Percentiles rank a stretch among this genome's conserved stretches.
Evolutionary conservation across 1,140 invertebrate species (phyloP).

Genomic region (Drosophila ambigua): DNA sequence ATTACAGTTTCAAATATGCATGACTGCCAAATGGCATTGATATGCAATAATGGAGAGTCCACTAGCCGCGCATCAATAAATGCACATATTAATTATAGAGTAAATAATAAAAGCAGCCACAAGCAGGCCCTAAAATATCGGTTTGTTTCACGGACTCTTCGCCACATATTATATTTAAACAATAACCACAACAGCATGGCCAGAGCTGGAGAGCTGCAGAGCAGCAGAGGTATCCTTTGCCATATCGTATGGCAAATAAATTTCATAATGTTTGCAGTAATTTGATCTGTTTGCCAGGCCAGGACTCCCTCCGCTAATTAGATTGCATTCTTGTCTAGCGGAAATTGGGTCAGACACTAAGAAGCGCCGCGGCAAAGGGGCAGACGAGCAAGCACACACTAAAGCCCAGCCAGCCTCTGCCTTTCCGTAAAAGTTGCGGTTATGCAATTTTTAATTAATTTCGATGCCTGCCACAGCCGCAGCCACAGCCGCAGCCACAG

Average conservation of each 20-base stretch:
- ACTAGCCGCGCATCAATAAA: constrained; percentile 23
- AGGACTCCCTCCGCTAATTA: constrained; percentile 31
- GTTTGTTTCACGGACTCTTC: background rate
- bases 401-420: constrained; percentile 11
- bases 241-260: background rate
- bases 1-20: constrained; percentile 38
- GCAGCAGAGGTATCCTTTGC: no score
- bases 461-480: constrained; percentile 15
- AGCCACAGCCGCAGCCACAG: background rate
- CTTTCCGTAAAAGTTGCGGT: constrained; percentile 38
- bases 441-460: constrained; percentile 76
- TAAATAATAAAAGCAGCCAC: background rate
- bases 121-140: background rate
- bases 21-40: constrained; percentile 18
- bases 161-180: no score
- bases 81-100: constrained; percentile 24
- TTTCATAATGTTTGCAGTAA: background rate
- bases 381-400: background rate
- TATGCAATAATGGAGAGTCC: constrained; percentile 19
- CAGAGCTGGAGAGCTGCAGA: no score
- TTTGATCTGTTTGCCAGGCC: background rate
- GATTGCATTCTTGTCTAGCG: constrained; percentile 24
- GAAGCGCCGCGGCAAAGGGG: constrained; percentile 3
- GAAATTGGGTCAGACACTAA: constrained; percentile 40
- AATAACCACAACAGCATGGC: no score